Conservation (phyloP, 2,888 invertebrate genomes). For the Disparrhopalites patrizii region DNA sequence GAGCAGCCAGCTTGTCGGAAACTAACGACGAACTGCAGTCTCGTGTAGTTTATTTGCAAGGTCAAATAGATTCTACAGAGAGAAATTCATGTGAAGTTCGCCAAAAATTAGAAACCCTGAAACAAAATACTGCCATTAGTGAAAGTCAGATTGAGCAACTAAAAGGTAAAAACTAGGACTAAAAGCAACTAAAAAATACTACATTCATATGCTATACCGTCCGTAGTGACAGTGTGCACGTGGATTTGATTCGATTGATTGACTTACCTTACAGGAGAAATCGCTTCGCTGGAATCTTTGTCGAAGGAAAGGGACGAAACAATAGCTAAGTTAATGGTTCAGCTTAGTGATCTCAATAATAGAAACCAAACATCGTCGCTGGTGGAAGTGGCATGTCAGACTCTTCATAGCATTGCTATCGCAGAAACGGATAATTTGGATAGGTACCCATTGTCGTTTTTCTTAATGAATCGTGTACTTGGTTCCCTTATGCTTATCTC, state of each 20-base stretch:
- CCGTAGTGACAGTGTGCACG: background rate
- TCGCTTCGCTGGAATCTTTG: conserved; percentile 32
- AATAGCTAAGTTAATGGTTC: conserved; percentile 23
- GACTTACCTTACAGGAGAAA: conserved; percentile 31
- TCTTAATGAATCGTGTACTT: background rate
- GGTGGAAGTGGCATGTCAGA: conserved; percentile 34
- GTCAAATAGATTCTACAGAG: conserved; percentile 28
- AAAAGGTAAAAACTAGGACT: conserved; percentile 27
- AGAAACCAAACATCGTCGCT: conserved; percentile 21
- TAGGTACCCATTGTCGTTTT: background rate
- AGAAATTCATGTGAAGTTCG: conserved; percentile 23
- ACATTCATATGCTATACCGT: no score
- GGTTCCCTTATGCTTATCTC: background rate
- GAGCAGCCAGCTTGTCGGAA: conserved; percentile 27
- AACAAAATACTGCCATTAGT: conserved; percentile 22
- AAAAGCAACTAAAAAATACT: background rate
- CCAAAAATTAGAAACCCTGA: conserved; percentile 26
- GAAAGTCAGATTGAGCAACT: conserved; percentile 30
- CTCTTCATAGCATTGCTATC: conserved; percentile 13
- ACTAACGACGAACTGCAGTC: conserved; percentile 33
- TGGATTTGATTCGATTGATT: background rate
- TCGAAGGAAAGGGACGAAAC: conserved; percentile 29
- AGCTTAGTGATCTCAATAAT: conserved; percentile 35
- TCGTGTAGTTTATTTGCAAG: conserved; percentile 27
- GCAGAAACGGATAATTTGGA: background rate